These are phyloP conservation scores for Typhlichthys subterraneus DNA, from an alignment of 2,797 vertebrate species.

Conservation along the genomic window DNA sequence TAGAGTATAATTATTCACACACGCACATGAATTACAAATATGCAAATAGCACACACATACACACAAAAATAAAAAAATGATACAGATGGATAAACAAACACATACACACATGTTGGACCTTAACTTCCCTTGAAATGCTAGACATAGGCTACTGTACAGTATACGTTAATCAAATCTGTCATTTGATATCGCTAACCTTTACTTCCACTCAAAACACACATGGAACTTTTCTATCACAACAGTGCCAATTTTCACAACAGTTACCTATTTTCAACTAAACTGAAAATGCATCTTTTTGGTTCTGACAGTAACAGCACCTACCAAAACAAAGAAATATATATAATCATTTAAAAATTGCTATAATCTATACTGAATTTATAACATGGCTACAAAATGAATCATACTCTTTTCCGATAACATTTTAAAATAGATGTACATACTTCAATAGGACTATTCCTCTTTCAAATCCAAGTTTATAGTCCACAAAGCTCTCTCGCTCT, in stretches of 20 bases:
- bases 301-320: neutral
- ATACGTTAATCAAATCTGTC: no score
- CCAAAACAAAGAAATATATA: neutral
- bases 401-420: neutral
- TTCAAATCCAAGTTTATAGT: constrained; percentile 17
- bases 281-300: neutral
- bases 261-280: no score
- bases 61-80: neutral
- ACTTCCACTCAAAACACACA: neutral
- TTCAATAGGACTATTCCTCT: constrained; percentile 11
- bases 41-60: neutral
- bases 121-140: no score
- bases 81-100: constrained; percentile 1
- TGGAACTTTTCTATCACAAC: neutral
- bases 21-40: neutral
- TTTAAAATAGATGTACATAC: constrained; percentile 28
- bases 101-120: constrained; percentile 3
- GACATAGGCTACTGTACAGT: no score
- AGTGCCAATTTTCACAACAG: no score
- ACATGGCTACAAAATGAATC: no score
- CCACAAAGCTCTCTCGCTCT: constrained; percentile 3
- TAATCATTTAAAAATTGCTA: no score
- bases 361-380: no score
- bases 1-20: no score
- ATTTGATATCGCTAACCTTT: no score